A percentile compares a stretch with the other conserved stretches of the same genome.
Evolutionary conservation across 2,797 vertebrate species (phyloP).

Genomic region (Acrossocheilus fasciatus): DNA sequence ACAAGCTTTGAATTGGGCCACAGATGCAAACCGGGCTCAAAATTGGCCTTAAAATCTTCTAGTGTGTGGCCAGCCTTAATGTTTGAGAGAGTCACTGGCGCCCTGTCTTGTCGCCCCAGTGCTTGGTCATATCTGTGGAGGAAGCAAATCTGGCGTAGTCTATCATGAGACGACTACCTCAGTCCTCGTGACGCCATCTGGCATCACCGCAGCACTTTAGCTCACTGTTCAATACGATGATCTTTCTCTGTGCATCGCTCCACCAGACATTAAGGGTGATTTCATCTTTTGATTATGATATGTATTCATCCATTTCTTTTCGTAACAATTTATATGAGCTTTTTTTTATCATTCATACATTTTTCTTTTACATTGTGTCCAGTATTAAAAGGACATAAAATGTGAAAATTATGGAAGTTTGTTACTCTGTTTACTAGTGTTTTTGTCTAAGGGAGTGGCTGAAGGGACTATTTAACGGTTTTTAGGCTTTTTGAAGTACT

Average conservation of each 20-base stretch:
- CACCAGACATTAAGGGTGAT: background rate
- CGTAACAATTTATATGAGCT: background rate
- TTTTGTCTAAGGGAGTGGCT: background rate
- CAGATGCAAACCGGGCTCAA: no score
- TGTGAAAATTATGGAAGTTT: conserved; percentile 40
- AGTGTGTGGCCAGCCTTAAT: conserved; percentile 71
- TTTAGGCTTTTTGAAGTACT: background rate
- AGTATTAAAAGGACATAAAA: conserved; percentile 9
- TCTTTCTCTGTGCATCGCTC: background rate
- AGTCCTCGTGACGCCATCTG: conserved; percentile 37
- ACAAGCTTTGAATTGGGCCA: no score
- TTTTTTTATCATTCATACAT: background rate
- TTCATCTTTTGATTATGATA: conserved; percentile 12
- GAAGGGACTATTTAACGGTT: background rate
- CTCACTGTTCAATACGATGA: background rate
- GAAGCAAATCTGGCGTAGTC: conserved; percentile 10
- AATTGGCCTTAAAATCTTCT: no score
- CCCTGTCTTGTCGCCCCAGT: background rate
- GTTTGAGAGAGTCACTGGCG: background rate
- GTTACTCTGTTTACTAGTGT: background rate
- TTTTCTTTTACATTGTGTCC: background rate
- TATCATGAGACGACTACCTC: conserved; percentile 63
- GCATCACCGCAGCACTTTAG: conserved; percentile 57
- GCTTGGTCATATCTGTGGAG: conserved; percentile 3
- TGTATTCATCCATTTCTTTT: conserved; percentile 9